A percentile compares a stretch with the other conserved stretches of the same genome.
phyloP scores from a whole-genome alignment of 2,888 invertebrate genomes.

The Cepaea hortensis region DNA sequence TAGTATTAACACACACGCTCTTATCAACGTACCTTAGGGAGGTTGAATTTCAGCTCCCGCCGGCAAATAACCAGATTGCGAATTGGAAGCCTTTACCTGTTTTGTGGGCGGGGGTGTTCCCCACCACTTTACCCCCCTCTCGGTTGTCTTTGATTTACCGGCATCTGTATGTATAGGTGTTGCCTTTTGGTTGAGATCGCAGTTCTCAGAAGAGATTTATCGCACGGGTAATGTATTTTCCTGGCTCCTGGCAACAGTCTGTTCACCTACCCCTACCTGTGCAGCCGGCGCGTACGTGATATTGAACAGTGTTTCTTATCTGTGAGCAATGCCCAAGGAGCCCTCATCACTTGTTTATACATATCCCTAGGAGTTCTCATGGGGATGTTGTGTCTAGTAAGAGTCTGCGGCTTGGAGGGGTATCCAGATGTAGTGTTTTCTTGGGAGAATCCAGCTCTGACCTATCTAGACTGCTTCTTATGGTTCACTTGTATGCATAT shows the following conservation, averaged over 20 bases:
- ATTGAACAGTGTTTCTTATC: constrained; percentile 4
- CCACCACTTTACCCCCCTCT: no score
- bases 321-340: not conserved
- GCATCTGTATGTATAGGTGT: no score
- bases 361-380: not conserved
- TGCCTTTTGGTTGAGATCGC: no score
- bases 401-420: not conserved
- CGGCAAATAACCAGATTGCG: no score
- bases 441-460: not conserved
- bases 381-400: not conserved
- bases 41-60: no score
- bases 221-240: not conserved
- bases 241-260: not conserved
- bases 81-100: no score
- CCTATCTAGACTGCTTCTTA: not conserved
- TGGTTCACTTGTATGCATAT: not conserved
- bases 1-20: no score
- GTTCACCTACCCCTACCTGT: not conserved
- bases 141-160: no score
- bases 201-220: not conserved
- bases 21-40: no score
- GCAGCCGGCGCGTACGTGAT: not conserved
- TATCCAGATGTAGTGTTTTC: constrained; percentile 3
- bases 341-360: not conserved
- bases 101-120: no score